phyloP scores from a whole-genome alignment of 2,888 invertebrate species.

The Tachystola acroxantha region DNA sequence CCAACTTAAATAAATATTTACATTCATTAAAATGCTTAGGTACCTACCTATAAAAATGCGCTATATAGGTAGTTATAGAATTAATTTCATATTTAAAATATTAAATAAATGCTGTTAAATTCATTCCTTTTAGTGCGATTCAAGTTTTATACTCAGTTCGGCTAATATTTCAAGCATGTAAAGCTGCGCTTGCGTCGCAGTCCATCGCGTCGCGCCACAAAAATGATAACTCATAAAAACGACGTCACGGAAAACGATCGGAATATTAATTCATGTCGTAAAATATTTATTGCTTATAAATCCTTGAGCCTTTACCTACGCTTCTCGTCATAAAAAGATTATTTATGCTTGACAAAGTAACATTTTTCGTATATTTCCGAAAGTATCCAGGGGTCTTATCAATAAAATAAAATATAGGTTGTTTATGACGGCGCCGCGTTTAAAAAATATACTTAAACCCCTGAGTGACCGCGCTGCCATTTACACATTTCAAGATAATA shows the following conservation, averaged over 20 bases:
- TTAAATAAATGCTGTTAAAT: slow-evolving; percentile 63
- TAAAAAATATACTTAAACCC: slow-evolving; percentile 38
- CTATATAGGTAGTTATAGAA: slow-evolving; percentile 40
- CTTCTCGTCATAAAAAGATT: slow-evolving; percentile 77
- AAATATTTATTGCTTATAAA: slow-evolving; percentile 78
- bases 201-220: slow-evolving; percentile 62
- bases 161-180: slow-evolving; percentile 58
- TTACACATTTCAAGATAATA: slow-evolving; percentile 33
- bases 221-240: slow-evolving; percentile 78
- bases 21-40: too few relatives aligned
- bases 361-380: slow-evolving; percentile 73
- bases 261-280: slow-evolving; percentile 78
- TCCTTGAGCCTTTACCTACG: slow-evolving; percentile 78
- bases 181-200: slow-evolving; percentile 46
- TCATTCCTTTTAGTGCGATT: slow-evolving; percentile 63
- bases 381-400: slow-evolving; percentile 66
- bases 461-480: slow-evolving; percentile 23
- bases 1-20: too few relatives aligned
- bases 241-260: slow-evolving; percentile 76
- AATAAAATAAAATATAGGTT: slow-evolving; percentile 71
- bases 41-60: too few relatives aligned
- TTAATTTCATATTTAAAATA: slow-evolving; percentile 59
- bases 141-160: slow-evolving; percentile 60
- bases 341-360: slow-evolving; percentile 76
- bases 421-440: slow-evolving; percentile 63